These are phyloP conservation scores for Dolichotis patagonum DNA, from an alignment of 2,113 vertebrate genomes.

Conservation along the genomic window DNA sequence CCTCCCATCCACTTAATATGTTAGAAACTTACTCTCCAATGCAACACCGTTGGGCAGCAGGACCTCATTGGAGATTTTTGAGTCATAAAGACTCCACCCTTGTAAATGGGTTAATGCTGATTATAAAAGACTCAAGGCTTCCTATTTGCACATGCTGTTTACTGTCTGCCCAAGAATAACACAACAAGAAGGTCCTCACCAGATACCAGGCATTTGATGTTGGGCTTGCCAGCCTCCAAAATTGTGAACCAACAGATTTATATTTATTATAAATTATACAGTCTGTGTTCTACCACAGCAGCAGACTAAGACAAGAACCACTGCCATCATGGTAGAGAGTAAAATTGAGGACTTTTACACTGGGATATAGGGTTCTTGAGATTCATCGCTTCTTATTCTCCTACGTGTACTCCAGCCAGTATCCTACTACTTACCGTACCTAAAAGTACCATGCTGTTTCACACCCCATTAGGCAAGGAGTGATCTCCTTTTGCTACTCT, in stretches of 20 bases:
- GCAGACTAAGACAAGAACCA: background rate
- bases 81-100: background rate
- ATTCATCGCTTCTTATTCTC: background rate
- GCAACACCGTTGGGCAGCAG: background rate
- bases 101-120: background rate
- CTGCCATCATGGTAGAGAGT: background rate
- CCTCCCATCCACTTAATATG: background rate
- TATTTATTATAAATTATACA: background rate
- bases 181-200: background rate
- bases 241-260: background rate
- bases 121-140: background rate
- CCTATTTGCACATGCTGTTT: background rate
- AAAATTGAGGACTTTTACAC: background rate
- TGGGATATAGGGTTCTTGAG: background rate
- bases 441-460: background rate
- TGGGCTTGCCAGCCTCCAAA: background rate
- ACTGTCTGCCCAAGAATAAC: background rate
- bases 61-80: background rate
- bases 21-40: background rate
- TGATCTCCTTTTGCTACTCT: conserved; percentile 6
- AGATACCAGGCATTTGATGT: background rate
- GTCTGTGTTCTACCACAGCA: background rate
- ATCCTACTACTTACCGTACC: background rate
- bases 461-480: background rate
- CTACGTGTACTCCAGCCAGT: background rate